Conservation (phyloP, 2,797 vertebrate species). For the Chaetodon trifasciatus region DNA sequence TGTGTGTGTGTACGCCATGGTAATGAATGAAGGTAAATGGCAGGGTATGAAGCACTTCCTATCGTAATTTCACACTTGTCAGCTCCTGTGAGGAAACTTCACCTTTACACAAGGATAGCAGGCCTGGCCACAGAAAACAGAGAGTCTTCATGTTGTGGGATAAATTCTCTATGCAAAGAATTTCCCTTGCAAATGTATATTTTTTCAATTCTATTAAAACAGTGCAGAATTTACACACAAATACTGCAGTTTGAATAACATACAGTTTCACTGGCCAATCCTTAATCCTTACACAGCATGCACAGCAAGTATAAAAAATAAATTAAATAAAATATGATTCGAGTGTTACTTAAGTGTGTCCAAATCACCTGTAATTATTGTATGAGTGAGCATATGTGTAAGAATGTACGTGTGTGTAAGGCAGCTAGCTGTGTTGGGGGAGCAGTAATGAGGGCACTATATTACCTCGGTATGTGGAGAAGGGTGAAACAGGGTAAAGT, state of each 20-base stretch:
- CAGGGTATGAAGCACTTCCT: constrained; percentile 82
- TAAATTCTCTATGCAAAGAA: constrained; percentile 67
- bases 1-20: constrained; percentile 60
- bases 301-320: neutral
- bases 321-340: neutral
- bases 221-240: neutral
- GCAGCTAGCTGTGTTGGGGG: constrained; percentile 1
- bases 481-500: neutral
- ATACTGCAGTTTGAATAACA: constrained; percentile 8
- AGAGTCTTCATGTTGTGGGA: constrained; percentile 65
- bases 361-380: constrained; percentile 1
- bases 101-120: constrained; percentile 84
- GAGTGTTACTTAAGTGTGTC: neutral
- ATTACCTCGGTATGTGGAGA: neutral
- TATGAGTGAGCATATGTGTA: neutral
- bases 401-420: neutral
- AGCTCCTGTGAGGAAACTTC: constrained; percentile 85
- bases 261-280: neutral
- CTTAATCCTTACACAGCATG: neutral
- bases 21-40: constrained; percentile 87
- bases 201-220: constrained; percentile 8
- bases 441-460: neutral
- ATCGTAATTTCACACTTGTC: constrained; percentile 89
- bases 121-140: constrained; percentile 71
- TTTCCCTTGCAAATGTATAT: constrained; percentile 73